phyloP scores from a whole-genome alignment of 2,888 invertebrate species.

The Thereva nobilitata region DNA sequence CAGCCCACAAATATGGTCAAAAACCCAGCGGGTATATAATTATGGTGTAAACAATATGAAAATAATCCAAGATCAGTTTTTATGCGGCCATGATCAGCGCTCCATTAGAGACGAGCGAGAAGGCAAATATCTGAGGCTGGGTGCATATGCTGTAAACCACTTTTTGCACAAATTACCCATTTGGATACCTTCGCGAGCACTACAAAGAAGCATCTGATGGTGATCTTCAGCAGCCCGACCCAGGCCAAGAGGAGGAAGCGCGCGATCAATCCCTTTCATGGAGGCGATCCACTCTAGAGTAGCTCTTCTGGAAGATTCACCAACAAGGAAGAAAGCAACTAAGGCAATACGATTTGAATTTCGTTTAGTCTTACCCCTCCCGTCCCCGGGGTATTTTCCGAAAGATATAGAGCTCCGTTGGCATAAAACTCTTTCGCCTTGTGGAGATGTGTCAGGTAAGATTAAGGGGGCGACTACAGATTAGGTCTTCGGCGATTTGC shows the following conservation, averaged over 20 bases:
- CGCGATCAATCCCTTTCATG: conserved; percentile 31
- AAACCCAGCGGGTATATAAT: conserved; percentile 31
- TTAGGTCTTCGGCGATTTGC: conserved; percentile 31
- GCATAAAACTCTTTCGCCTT: conserved; percentile 11
- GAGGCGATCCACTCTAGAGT: conserved; percentile 2
- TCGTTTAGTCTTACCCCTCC: background rate
- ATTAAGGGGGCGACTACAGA: conserved; percentile 35
- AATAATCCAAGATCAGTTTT: conserved; percentile 33
- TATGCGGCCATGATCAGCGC: conserved; percentile 23
- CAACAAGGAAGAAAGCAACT: conserved; percentile 30
- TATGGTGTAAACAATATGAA: conserved; percentile 31
- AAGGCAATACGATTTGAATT: conserved; percentile 17
- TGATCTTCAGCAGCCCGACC: conserved; percentile 27
- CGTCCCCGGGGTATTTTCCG: background rate
- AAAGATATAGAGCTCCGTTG: conserved; percentile 1
- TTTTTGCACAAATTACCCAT: conserved; percentile 35
- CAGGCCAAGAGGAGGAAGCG: conserved; percentile 5
- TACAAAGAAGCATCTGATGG: background rate
- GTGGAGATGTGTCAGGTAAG: conserved; percentile 30
- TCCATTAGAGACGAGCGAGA: conserved; percentile 26
- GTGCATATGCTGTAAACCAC: conserved; percentile 26
- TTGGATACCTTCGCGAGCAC: conserved; percentile 29
- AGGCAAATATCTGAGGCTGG: conserved; percentile 10
- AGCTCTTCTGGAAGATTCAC: conserved; percentile 9
- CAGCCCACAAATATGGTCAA: conserved; percentile 27